phyloP scores from a whole-genome alignment of 2,888 invertebrate genomes.

The Petrolisthes cinctipes region DNA sequence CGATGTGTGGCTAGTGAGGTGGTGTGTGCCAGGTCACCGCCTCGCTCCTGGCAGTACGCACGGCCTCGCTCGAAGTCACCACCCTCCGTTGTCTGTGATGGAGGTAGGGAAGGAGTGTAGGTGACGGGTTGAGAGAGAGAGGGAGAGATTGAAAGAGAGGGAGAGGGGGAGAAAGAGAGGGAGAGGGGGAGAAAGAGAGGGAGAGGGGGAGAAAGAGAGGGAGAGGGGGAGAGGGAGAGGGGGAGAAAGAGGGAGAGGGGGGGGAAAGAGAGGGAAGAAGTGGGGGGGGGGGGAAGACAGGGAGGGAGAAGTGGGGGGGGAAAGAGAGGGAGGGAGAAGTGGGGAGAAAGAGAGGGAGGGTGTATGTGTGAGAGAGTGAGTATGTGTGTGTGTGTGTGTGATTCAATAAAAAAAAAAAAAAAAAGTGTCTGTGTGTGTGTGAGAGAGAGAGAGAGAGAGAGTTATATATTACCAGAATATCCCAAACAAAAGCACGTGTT shows the following conservation, averaged over 20 bases:
- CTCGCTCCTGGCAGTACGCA: conserved; percentile 42
- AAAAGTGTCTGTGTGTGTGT: not conserved
- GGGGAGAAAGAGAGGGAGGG: not conserved
- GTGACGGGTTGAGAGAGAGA: no score
- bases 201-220: not conserved
- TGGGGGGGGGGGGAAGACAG: not conserved
- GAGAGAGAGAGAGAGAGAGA: no score
- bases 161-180: not conserved
- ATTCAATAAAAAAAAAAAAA: not conserved
- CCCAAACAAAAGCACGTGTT: no score
- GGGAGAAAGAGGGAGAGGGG: no score
- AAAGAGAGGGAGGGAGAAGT: not conserved
- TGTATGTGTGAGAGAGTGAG: not conserved
- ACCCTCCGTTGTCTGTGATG: conserved; percentile 44
- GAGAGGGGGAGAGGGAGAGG: not conserved
- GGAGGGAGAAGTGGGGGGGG: not conserved
- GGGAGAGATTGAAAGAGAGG: not conserved
- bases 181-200: not conserved
- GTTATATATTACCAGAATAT: no score
- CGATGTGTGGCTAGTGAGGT: conserved; percentile 49
- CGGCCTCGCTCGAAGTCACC: conserved; percentile 56
- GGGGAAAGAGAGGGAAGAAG: not conserved
- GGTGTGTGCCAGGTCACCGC: conserved; percentile 61
- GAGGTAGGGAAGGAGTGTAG: not conserved
- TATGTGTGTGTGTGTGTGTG: no score